Evolutionary conservation across 2,797 vertebrate species (phyloP).

Genomic region (Gymnothorax javanicus): DNA sequence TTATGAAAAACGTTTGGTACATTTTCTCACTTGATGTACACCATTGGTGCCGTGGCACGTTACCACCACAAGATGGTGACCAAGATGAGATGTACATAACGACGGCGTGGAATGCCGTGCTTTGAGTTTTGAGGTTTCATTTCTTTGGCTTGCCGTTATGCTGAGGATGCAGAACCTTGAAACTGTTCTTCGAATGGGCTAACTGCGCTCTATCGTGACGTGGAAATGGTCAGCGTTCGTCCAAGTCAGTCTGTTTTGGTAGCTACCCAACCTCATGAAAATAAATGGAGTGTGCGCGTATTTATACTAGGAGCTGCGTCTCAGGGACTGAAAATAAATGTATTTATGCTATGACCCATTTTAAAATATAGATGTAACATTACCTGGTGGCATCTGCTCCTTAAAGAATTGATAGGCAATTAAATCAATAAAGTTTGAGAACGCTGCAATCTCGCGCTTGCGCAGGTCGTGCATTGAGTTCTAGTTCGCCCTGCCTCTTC

Average conservation of each 20-base stretch:
- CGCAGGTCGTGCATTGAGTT: background rate
- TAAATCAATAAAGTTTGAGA: slow-evolving; percentile 32
- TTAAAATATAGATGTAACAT: background rate
- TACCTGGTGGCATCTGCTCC: background rate
- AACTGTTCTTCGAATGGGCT: background rate
- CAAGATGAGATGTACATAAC: background rate
- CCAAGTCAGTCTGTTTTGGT: background rate
- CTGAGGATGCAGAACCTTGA: background rate
- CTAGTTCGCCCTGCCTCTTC: background rate
- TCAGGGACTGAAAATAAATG: background rate
- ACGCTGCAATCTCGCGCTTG: slow-evolving; percentile 7
- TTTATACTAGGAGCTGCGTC: background rate
- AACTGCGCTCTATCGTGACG: background rate
- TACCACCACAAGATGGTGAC: background rate
- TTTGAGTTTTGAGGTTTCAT: background rate
- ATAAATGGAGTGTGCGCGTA: background rate
- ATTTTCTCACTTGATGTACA: background rate
- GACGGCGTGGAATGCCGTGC: background rate
- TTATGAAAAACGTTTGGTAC: background rate
- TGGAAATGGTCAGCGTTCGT: background rate
- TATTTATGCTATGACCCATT: background rate
- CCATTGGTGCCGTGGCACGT: background rate
- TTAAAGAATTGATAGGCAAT: too few species aligned
- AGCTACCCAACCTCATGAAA: background rate
- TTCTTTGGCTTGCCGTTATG: background rate